A percentile compares a stretch with the other conserved stretches of the same genome.
Evolutionary conservation across 2,797 vertebrate genomes (phyloP).

Genomic region (Petrocephalus schoutedeni): DNA sequence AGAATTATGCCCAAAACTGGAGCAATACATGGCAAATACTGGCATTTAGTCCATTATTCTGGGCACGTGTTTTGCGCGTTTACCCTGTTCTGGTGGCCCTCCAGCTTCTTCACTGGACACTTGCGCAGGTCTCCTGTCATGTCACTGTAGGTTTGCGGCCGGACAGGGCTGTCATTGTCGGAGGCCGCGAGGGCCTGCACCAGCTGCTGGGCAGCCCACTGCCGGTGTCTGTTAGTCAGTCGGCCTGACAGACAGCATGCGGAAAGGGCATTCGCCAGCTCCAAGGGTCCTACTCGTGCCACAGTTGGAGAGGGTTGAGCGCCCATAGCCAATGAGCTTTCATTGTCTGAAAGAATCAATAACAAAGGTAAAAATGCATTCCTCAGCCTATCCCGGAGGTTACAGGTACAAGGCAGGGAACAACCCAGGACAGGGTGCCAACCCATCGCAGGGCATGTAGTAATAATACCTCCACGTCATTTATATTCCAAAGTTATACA

Average conservation of each 20-base stretch:
- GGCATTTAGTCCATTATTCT: neutral
- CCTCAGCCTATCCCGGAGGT: neutral
- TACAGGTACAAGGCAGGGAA: too few relatives aligned
- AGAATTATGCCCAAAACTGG: neutral
- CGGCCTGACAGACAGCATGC: constrained; percentile 69
- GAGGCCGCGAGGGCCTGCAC: constrained; percentile 63
- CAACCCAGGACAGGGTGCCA: too few relatives aligned
- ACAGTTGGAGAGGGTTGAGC: constrained; percentile 51
- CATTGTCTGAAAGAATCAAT: constrained; percentile 41
- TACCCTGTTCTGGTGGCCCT: constrained; percentile 72
- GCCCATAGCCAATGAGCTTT: constrained; percentile 45
- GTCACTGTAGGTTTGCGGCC: constrained; percentile 70
- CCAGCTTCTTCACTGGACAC: constrained; percentile 67
- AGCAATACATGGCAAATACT: neutral
- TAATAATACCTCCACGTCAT: neutral
- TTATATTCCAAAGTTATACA: constrained; percentile 20
- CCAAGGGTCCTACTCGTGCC: constrained; percentile 62
- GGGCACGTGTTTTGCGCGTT: neutral
- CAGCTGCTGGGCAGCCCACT: constrained; percentile 73
- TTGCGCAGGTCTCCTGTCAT: constrained; percentile 68
- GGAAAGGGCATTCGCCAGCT: constrained; percentile 69
- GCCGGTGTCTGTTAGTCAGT: constrained; percentile 62
- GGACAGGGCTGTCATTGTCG: constrained; percentile 54
- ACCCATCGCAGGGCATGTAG: neutral
- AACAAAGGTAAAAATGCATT: neutral